These are phyloP conservation scores for Drosophila sulfurigaster DNA, from an alignment of 1,140 invertebrate species.

Conservation along the genomic window DNA sequence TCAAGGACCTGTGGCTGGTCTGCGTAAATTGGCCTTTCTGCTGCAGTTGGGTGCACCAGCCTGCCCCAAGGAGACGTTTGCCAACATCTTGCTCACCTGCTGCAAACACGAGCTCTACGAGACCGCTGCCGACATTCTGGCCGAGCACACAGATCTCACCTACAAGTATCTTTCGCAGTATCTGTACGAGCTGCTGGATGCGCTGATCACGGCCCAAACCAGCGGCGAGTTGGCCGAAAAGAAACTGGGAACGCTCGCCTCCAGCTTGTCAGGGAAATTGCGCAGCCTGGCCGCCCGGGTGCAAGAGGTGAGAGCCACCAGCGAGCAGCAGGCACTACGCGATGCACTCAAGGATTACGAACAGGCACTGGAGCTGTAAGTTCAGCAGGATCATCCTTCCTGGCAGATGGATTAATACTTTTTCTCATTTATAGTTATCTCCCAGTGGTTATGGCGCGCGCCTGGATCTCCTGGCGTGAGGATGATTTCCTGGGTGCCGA, in stretches of 20 bases:
- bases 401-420: neutral
- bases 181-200: conserved; percentile 95
- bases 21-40: conserved; percentile 98
- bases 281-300: conserved; percentile 97
- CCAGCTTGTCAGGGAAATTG: conserved; percentile 95
- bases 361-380: conserved; percentile 91
- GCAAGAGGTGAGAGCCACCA: conserved; percentile 94
- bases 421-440: conserved; percentile 87
- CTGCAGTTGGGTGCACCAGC: conserved; percentile 96
- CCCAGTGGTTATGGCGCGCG: conserved; percentile 99
- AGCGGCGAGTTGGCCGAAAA: conserved; percentile 98
- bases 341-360: conserved; percentile 97
- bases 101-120: conserved; percentile 99
- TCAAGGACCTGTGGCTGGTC: conserved; percentile 93
- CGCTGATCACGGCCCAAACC: conserved; percentile 98
- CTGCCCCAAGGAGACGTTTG: conserved; percentile 97
- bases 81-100: conserved; percentile 97
- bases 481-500: conserved; percentile 98
- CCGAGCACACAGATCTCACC: conserved; percentile 98
- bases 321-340: conserved; percentile 95
- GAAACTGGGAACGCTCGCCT: conserved; percentile 98
- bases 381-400: neutral
- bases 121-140: conserved; percentile 98
- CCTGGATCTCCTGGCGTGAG: conserved; percentile 99
- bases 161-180: conserved; percentile 98